Base-by-base conservation (phyloP, 2,888 invertebrate species). In the Lamellibrachia satsuma region DNA sequence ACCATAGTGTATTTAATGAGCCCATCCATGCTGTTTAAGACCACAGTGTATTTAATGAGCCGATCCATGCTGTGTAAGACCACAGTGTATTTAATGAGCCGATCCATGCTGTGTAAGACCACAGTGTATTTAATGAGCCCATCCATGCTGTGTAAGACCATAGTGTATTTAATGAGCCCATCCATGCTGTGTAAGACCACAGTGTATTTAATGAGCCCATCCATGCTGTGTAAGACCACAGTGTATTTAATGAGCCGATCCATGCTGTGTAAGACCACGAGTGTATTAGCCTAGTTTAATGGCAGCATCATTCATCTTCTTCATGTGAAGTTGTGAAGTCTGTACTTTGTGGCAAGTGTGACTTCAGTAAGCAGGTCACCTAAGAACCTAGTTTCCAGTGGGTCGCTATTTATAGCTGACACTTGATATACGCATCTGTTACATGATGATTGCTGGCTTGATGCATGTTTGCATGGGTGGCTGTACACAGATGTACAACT, bases 281-380 rank as follows among this genome's bases (percentile, higher is more conserved):
- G n/a, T 75, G 15, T 75, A 75, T 75, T 75, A 75, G 75, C 22
- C 75, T n/a, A 75, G 22, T 75, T 75, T 75, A 75, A 75, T 75
- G 75, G 22, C 75, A 75, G 75, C 75, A 15, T n/a, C 75, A 75
- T 75, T 75, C n/a, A 75, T 57, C 57, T 11, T 75, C 75, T 75
- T 75, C 75, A 75, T 22, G 22, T 55, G 8, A 55, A 55, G 55
- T 55, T 9, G 55, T 75, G 75, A 75, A 75, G 75, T 75, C 75
- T 75, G 22, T 75, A n/a, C 15, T 22, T 75, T 75, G 15, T 75
- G 22, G 75, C 22, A 75, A 75, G 75, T 75, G 75, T 75, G 75
- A 75, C 75, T 75, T 75, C 75, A 75, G 75, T 75, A 75, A 75
- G 75, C 75, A 75, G 75, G 75, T 75, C 75, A 75, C 75, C 75